These are phyloP conservation scores for Trypoxylus dichotomus DNA, from an alignment of 1,140 invertebrate species.

Conservation along the genomic window DNA sequence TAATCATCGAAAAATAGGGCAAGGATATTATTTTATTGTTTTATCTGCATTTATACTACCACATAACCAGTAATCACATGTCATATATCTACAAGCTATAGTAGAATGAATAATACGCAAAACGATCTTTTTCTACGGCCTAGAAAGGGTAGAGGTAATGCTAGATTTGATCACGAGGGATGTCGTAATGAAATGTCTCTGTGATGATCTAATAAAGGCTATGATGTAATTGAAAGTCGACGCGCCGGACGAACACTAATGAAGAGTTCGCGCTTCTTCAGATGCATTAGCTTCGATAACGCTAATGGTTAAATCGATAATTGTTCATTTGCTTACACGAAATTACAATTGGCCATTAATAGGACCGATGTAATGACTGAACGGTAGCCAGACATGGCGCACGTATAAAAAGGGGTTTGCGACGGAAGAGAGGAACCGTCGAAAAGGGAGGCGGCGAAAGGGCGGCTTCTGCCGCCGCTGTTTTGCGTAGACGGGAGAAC, in stretches of 20 bases:
- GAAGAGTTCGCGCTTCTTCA: conserved; percentile 46
- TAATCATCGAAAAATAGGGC: conserved; percentile 1
- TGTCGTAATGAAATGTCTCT: conserved; percentile 26
- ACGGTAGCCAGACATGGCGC: neutral
- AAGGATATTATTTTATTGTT: conserved; percentile 8
- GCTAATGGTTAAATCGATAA: conserved; percentile 52
- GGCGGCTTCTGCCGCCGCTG: neutral
- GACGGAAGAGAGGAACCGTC: neutral
- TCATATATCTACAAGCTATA: neutral
- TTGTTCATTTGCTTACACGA: conserved; percentile 47
- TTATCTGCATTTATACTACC: neutral
- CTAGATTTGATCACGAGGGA: conserved; percentile 14
- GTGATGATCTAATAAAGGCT: conserved; percentile 28
- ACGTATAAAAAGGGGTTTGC: neutral
- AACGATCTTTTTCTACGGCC: neutral
- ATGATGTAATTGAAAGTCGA: conserved; percentile 37
- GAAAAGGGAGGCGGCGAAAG: conserved; percentile 15
- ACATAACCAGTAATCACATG: neutral
- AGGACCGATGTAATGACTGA: conserved; percentile 28
- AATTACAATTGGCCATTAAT: conserved; percentile 44
- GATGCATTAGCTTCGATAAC: conserved; percentile 45
- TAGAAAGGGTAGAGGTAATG: neutral
- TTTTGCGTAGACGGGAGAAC: conserved; percentile 3
- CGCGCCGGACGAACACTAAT: conserved; percentile 37
- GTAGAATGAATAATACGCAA: conserved; percentile 13